Evolutionary conservation across 2,797 vertebrate species (phyloP).

Genomic region (Lithobates pipiens): DNA sequence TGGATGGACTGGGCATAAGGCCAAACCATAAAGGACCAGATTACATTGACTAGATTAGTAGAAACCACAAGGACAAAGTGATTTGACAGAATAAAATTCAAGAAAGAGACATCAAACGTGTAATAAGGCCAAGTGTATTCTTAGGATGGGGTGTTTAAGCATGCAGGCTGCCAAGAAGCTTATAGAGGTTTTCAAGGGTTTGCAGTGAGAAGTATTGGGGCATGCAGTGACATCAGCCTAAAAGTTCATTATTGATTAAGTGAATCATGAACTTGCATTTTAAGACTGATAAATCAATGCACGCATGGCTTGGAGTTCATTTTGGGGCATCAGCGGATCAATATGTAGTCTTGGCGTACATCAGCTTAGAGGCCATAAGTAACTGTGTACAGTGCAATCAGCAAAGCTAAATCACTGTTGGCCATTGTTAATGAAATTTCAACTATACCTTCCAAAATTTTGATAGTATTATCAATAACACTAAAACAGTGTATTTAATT

Average conservation of each 20-base stretch:
- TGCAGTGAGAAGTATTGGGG: constrained; percentile 2
- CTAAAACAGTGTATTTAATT: constrained; percentile 50
- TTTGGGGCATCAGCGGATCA: constrained; percentile 24
- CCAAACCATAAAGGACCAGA: constrained; percentile 36
- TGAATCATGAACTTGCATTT: neutral
- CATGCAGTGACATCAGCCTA: neutral
- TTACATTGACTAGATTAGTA: constrained; percentile 38
- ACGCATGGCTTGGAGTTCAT: constrained; percentile 15
- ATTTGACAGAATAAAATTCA: constrained; percentile 42
- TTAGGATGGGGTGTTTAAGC: constrained; percentile 27
- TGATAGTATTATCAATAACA: constrained; percentile 56
- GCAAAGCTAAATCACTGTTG: constrained; percentile 59
- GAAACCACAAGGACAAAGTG: constrained; percentile 43
- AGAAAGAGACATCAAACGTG: constrained; percentile 26
- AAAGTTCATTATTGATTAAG: constrained; percentile 26
- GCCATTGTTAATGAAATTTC: constrained; percentile 63
- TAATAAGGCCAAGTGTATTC: constrained; percentile 36
- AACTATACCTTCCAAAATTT: constrained; percentile 59
- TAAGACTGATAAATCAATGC: neutral
- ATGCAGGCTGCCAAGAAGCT: constrained; percentile 6
- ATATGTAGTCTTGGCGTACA: constrained; percentile 40
- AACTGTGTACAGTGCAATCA: constrained; percentile 54
- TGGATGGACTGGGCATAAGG: constrained; percentile 19
- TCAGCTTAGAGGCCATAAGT: constrained; percentile 55
- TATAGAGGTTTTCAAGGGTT: constrained; percentile 16